Percentiles rank a stretch among this genome's conserved stretches.
Conservation (phyloP, 2,888 invertebrate genomes). For the Drosophila hawaiiensis region DNA sequence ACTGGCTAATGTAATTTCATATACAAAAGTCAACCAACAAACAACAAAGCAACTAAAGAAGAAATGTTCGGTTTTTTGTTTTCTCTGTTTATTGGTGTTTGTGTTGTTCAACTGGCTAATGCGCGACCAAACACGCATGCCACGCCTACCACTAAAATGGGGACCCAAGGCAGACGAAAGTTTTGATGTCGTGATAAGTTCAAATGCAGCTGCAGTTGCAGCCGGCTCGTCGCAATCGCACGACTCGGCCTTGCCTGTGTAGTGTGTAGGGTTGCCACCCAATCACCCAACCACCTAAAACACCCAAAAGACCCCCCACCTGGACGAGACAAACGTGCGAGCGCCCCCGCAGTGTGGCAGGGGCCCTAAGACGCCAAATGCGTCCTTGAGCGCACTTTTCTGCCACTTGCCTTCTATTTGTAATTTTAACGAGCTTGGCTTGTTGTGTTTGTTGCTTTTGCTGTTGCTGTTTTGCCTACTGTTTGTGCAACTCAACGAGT, state of each 20-base stretch:
- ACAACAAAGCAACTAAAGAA: slow-evolving; percentile 19
- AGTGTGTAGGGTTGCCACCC: neutral
- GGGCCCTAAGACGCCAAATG: slow-evolving; percentile 60
- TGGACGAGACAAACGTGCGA: slow-evolving; percentile 5
- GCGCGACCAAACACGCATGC: slow-evolving; percentile 57
- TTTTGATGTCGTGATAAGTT: slow-evolving; percentile 64
- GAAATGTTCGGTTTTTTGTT: slow-evolving; percentile 26
- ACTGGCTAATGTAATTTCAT: slow-evolving; percentile 37
- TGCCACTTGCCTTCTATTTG: slow-evolving; percentile 80
- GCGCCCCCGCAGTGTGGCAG: slow-evolving; percentile 1
- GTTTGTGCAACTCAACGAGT: slow-evolving; percentile 61
- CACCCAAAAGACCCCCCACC: slow-evolving; percentile 21
- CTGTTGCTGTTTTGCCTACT: slow-evolving; percentile 56
- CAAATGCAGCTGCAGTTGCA: slow-evolving; percentile 42
- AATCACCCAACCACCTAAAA: slow-evolving; percentile 21
- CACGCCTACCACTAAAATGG: slow-evolving; percentile 20
- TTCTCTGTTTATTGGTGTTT: slow-evolving; percentile 6
- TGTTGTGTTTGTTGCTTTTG: slow-evolving; percentile 22
- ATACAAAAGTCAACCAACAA: slow-evolving; percentile 52
- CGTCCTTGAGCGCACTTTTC: slow-evolving; percentile 80
- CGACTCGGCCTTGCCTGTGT: slow-evolving; percentile 22
- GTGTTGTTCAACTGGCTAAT: slow-evolving; percentile 39
- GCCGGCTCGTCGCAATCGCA: slow-evolving; percentile 40
- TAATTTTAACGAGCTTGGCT: slow-evolving; percentile 70
- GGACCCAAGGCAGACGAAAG: slow-evolving; percentile 36